A percentile compares a stretch with the other conserved stretches of the same genome.
Evolutionary conservation across 2,888 invertebrate genomes (phyloP).

Genomic region (Galerucella calmariensis): DNA sequence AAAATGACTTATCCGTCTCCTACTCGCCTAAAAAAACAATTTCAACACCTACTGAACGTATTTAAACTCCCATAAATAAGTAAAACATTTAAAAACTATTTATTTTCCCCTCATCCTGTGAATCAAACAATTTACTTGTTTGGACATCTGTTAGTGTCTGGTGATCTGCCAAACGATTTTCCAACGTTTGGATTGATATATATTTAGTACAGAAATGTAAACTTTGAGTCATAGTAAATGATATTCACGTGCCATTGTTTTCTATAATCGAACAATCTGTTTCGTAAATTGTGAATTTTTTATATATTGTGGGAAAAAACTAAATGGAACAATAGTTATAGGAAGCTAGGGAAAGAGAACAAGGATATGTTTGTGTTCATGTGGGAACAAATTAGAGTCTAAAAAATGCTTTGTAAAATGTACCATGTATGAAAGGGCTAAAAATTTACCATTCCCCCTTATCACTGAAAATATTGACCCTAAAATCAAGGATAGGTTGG

Average conservation of each 20-base stretch:
- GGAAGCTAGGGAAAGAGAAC: too few species aligned
- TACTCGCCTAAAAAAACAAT: not conserved
- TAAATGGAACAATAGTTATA: too few species aligned
- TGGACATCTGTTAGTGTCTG: slow-evolving; percentile 12
- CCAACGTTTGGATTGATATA: not conserved
- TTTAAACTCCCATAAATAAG: not conserved
- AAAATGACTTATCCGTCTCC: not conserved
- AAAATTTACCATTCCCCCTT: too few species aligned
- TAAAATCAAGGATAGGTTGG: too few species aligned
- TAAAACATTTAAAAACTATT: not conserved
- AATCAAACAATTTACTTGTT: slow-evolving; percentile 7
- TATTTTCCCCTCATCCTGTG: not conserved
- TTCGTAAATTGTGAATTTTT: too few species aligned
- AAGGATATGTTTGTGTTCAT: too few species aligned
- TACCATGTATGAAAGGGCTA: too few species aligned
- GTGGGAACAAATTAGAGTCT: too few species aligned
- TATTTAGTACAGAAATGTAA: slow-evolving; percentile 7
- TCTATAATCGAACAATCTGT: not conserved
- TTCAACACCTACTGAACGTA: not conserved
- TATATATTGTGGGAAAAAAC: too few species aligned
- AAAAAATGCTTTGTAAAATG: too few species aligned
- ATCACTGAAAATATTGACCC: too few species aligned
- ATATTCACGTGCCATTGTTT: slow-evolving; percentile 1
- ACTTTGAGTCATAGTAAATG: slow-evolving; percentile 6
- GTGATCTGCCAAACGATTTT: slow-evolving; percentile 22